These are phyloP conservation scores for Drosophila rhopaloa DNA, from an alignment of 1,140 invertebrate species.

Conservation along the genomic window DNA sequence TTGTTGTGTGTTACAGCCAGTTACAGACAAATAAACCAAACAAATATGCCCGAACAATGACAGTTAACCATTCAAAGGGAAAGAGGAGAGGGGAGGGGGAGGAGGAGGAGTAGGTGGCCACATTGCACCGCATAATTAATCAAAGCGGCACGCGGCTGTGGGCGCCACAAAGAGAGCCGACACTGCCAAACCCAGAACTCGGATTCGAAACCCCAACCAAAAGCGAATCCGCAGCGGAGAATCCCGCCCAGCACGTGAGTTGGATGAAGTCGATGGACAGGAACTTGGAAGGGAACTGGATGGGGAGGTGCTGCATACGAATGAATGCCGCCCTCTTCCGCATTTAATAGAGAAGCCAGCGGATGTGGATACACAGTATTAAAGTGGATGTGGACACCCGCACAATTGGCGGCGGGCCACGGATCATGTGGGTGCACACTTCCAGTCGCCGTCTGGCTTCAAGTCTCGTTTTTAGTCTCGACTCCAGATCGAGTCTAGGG, in stretches of 20 bases:
- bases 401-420: slow-evolving; percentile 26
- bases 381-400: slow-evolving; percentile 66
- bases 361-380: slow-evolving; percentile 46
- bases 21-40: slow-evolving; percentile 24
- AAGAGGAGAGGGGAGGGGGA: neutral
- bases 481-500: slow-evolving; percentile 34
- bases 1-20: slow-evolving; percentile 40
- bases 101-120: slow-evolving; percentile 27
- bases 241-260: slow-evolving; percentile 57
- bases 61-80: slow-evolving; percentile 38
- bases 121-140: slow-evolving; percentile 76
- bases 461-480: slow-evolving; percentile 8
- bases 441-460: slow-evolving; percentile 30
- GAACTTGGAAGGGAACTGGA: slow-evolving; percentile 1
- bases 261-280: slow-evolving; percentile 1
- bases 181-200: slow-evolving; percentile 41
- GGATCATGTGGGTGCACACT: slow-evolving; percentile 62
- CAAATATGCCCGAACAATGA: slow-evolving; percentile 36
- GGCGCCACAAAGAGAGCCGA: slow-evolving; percentile 77
- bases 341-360: slow-evolving; percentile 70
- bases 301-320: slow-evolving; percentile 53
- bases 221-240: slow-evolving; percentile 10
- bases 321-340: slow-evolving; percentile 76
- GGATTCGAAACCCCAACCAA: slow-evolving; percentile 15
- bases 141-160: slow-evolving; percentile 75